These are phyloP conservation scores for Cygnus atratus DNA, from an alignment of 2,113 vertebrate species.

Conservation along the genomic window DNA sequence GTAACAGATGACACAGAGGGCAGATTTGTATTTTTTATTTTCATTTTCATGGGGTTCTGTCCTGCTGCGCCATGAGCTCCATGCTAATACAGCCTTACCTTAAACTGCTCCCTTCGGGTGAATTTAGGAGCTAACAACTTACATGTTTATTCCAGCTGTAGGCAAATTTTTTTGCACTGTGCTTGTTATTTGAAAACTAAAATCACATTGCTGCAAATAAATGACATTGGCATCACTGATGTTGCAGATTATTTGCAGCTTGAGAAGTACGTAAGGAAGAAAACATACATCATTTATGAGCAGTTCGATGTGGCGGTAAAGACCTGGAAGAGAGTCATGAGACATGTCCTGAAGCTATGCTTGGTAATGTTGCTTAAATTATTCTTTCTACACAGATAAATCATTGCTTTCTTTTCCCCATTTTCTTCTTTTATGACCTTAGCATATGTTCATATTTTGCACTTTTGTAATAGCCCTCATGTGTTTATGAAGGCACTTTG, in stretches of 20 bases:
- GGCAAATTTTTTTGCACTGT: slow-evolving; percentile 8
- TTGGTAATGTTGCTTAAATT: slow-evolving; percentile 35
- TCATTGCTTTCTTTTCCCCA: not conserved
- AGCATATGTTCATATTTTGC: slow-evolving; percentile 15
- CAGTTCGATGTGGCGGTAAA: not conserved
- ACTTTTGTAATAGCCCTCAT: not conserved
- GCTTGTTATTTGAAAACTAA: slow-evolving; percentile 26
- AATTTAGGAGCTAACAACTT: slow-evolving; percentile 19
- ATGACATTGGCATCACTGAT: slow-evolving; percentile 12
- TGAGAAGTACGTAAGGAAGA: not conserved
- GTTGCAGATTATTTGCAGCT: not conserved
- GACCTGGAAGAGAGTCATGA: not conserved
- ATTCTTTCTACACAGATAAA: slow-evolving; percentile 28
- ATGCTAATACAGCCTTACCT: slow-evolving; percentile 29
- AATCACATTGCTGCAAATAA: not conserved
- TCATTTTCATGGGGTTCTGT: slow-evolving; percentile 23
- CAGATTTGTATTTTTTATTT: slow-evolving; percentile 33
- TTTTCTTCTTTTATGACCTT: slow-evolving; percentile 22
- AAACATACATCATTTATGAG: slow-evolving; percentile 15
- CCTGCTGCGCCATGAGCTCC: not conserved
- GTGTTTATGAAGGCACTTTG: not conserved
- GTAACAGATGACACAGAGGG: not conserved
- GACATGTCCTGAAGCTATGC: not conserved
- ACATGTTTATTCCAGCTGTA: slow-evolving; percentile 51
- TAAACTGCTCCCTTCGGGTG: slow-evolving; percentile 25